Percentiles rank a stretch among this genome's conserved stretches.
Conservation (phyloP, 2,113 vertebrate genomes). For the Rafetus swinhoei region DNA sequence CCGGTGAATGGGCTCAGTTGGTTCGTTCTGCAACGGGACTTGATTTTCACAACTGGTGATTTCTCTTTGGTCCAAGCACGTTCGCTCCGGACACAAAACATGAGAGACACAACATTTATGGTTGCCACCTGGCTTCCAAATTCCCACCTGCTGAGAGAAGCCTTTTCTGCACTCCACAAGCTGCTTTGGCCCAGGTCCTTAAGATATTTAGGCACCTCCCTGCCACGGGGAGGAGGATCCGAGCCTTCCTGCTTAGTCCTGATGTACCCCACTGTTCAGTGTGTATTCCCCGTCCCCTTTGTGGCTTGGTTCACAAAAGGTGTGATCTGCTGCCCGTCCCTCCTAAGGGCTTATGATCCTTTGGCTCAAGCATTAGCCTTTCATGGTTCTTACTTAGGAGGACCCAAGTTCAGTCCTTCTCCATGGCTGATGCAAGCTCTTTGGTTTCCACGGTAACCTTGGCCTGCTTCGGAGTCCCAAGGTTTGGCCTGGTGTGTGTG, state of each 20-base stretch:
- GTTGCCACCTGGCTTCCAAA: neutral
- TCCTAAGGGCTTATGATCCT: neutral
- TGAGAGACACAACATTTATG: neutral
- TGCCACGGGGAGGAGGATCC: neutral
- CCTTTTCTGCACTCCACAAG: neutral
- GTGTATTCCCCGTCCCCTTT: neutral
- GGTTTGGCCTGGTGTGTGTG: neutral
- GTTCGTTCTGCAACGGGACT: neutral
- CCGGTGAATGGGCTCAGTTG: neutral
- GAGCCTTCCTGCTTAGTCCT: neutral
- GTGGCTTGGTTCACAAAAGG: neutral
- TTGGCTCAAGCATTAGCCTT: neutral
- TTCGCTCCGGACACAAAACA: neutral
- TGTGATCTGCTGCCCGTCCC: neutral
- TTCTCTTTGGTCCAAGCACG: neutral
- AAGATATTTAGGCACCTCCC: neutral
- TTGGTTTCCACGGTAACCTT: neutral
- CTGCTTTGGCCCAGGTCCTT: neutral
- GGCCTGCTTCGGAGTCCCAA: neutral
- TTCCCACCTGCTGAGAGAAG: neutral
- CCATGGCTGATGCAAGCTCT: neutral
- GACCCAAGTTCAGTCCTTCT: neutral
- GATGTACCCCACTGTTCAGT: neutral
- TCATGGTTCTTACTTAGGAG: neutral
- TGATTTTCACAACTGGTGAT: neutral